Conservation (phyloP, 1,140 invertebrate genomes). For the Tribolium castaneum region DNA sequence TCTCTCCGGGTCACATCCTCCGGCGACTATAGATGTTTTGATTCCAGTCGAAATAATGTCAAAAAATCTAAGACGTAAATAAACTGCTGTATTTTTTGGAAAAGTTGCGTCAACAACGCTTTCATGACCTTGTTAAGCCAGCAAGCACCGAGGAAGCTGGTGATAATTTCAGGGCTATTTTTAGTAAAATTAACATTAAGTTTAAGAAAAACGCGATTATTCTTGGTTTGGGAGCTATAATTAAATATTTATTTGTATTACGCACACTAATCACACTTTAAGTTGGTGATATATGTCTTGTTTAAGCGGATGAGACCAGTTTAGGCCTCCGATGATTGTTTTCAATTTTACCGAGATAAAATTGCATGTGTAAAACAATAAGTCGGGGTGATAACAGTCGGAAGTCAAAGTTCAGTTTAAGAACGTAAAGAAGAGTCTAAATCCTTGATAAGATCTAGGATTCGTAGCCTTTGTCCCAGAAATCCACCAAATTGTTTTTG, state of each 20-base stretch:
- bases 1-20: constrained; percentile 1
- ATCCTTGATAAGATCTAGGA: not conserved
- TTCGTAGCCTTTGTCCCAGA: not conserved
- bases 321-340: not conserved
- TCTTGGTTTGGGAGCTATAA: not conserved
- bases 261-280: not conserved
- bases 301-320: not conserved
- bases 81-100: not conserved
- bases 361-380: not conserved
- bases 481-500: not conserved
- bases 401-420: not conserved
- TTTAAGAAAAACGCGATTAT: not conserved
- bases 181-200: constrained; percentile 11
- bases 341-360: not conserved
- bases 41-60: constrained; percentile 11
- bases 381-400: not conserved
- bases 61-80: constrained; percentile 2
- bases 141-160: not conserved
- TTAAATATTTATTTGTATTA: not conserved
- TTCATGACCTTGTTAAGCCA: not conserved
- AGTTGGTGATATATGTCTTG: not conserved
- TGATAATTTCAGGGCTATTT: not conserved
- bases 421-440: not conserved
- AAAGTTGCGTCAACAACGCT: not conserved
- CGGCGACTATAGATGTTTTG: constrained; percentile 11